Conservation (phyloP, 2,113 vertebrate genomes). For the Microcebus ravelobensis region DNA sequence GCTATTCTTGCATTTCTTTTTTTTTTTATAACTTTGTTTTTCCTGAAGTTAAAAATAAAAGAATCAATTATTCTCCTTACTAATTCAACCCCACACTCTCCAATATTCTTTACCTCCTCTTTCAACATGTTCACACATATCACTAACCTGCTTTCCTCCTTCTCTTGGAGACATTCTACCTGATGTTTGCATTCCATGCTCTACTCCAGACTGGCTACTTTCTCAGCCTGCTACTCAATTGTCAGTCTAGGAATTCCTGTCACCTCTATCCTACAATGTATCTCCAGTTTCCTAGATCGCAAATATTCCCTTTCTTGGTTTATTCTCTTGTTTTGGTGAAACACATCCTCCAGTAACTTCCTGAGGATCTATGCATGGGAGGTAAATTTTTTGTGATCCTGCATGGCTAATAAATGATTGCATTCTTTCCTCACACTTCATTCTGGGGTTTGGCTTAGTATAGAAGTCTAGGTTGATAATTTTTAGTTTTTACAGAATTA, state of each 20-base stretch:
- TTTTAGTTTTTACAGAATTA: conserved; percentile 12
- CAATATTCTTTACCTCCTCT: neutral
- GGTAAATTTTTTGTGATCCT: neutral
- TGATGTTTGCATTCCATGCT: neutral
- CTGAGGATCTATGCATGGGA: neutral
- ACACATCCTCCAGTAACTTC: neutral
- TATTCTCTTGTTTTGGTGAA: neutral
- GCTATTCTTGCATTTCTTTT: neutral
- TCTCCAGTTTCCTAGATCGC: neutral
- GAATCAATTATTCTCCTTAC: neutral
- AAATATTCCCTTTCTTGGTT: neutral
- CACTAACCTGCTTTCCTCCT: neutral
- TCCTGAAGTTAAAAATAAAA: neutral
- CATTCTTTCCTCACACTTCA: conserved; percentile 26
- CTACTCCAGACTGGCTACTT: neutral
- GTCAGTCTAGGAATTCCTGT: neutral
- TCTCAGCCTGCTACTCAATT: neutral
- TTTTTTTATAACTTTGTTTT: neutral
- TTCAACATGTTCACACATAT: neutral
- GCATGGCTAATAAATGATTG: neutral
- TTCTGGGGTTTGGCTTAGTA: neutral
- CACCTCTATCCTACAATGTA: neutral
- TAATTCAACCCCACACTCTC: neutral
- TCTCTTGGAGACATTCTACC: neutral
- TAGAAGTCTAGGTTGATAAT: neutral